These are phyloP conservation scores for Andrena chrysosceles DNA, from an alignment of 2,888 invertebrate genomes.

Conservation along the genomic window DNA sequence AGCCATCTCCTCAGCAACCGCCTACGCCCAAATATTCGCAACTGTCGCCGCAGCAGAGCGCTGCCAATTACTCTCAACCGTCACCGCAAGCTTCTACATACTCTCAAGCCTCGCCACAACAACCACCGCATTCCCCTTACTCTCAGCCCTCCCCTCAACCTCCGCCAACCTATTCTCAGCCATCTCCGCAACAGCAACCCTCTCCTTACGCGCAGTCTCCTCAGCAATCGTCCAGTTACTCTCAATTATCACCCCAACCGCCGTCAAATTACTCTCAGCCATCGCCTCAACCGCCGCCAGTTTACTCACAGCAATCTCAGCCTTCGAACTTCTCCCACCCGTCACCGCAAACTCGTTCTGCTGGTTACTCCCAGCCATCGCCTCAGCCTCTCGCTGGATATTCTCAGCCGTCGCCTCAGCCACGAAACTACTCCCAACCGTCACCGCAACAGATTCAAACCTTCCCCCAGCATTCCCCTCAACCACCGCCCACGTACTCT, in stretches of 20 bases:
- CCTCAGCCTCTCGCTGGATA: slow-evolving; percentile 78
- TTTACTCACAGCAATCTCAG: slow-evolving; percentile 79
- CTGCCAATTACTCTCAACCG: slow-evolving; percentile 73
- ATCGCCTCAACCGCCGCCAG: slow-evolving; percentile 69
- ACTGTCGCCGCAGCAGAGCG: slow-evolving; percentile 79
- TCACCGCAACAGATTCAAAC: slow-evolving; percentile 76
- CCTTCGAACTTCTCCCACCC: slow-evolving; percentile 83
- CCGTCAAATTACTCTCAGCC: slow-evolving; percentile 67
- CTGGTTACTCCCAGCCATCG: slow-evolving; percentile 81
- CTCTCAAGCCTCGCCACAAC: slow-evolving; percentile 81
- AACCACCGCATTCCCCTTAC: slow-evolving; percentile 74
- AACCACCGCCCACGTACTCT: slow-evolving; percentile 85
- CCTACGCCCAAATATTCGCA: slow-evolving; percentile 68
- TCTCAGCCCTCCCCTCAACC: slow-evolving; percentile 76
- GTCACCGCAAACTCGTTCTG: slow-evolving; percentile 69
- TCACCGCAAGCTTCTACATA: slow-evolving; percentile 77
- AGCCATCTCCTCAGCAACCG: slow-evolving; percentile 66
- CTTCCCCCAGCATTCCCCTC: slow-evolving; percentile 78
- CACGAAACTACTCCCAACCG: slow-evolving; percentile 78
- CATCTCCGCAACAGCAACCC: slow-evolving; percentile 77
- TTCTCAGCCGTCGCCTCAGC: slow-evolving; percentile 75
- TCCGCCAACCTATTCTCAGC: slow-evolving; percentile 85
- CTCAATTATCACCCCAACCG: slow-evolving; percentile 76
- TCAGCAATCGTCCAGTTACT: slow-evolving; percentile 83
- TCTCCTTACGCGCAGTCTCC: slow-evolving; percentile 75